These are phyloP conservation scores for Sweltsa coloradensis DNA, from an alignment of 1,140 invertebrate species.

Conservation along the genomic window DNA sequence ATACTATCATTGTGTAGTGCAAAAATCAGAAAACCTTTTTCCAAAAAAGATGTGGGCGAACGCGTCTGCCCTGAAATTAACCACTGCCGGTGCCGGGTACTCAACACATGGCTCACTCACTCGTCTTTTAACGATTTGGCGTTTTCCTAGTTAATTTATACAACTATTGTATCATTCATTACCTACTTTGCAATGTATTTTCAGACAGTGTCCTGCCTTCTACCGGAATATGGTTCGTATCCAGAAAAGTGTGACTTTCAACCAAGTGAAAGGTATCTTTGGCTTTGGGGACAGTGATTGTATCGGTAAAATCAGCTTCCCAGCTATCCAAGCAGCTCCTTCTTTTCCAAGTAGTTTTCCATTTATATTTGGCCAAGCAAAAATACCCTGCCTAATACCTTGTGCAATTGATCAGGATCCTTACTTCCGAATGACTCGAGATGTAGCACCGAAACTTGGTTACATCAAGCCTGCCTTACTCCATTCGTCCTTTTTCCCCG, in stretches of 20 bases:
- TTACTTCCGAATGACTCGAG: constrained; percentile 96
- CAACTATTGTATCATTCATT: too few species aligned
- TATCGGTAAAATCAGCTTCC: constrained; percentile 96
- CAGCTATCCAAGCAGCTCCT: constrained; percentile 91
- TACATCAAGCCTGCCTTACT: constrained; percentile 87
- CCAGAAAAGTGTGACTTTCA: constrained; percentile 89
- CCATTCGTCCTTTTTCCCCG: constrained; percentile 91
- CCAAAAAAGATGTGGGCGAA: too few species aligned
- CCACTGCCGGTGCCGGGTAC: too few species aligned
- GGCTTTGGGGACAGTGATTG: constrained; percentile 93
- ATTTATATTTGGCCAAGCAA: constrained; percentile 76
- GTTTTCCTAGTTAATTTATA: too few species aligned
- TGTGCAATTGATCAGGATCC: constrained; percentile 99
- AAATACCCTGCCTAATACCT: constrained; percentile 87
- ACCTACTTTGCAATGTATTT: too few species aligned
- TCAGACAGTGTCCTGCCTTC: constrained; percentile 70
- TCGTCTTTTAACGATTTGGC: too few species aligned
- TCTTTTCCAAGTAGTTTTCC: constrained; percentile 93
- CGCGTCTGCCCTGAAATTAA: too few species aligned
- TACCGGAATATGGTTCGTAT: constrained; percentile 88
- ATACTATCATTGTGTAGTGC: too few species aligned
- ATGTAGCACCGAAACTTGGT: constrained; percentile 84
- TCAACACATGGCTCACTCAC: too few species aligned
- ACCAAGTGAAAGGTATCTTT: constrained; percentile 94
- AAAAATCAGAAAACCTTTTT: too few species aligned